phyloP scores from a whole-genome alignment of 2,888 invertebrate species.

The Epistrophe grossulariae region DNA sequence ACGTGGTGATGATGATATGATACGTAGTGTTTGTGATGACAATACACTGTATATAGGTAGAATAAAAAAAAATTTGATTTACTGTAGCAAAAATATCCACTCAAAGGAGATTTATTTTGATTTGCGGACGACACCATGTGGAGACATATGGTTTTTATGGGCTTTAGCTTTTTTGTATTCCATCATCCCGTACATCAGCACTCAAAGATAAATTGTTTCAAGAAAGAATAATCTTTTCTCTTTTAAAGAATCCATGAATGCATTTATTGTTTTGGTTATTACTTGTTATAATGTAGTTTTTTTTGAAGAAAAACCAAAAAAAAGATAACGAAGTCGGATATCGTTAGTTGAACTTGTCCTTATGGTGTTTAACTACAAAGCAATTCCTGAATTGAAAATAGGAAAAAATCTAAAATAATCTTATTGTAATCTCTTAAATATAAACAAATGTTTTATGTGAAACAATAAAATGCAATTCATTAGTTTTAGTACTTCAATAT shows the following conservation, averaged over 20 bases:
- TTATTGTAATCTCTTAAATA: not conserved
- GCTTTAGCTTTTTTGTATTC: not conserved
- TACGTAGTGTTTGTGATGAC: conserved; percentile 15
- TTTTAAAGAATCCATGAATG: not conserved
- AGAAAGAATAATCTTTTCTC: not conserved
- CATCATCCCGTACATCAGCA: not conserved
- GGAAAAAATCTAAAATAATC: not conserved
- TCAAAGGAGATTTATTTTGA: conserved; percentile 39
- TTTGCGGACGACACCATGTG: conserved; percentile 28
- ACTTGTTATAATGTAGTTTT: not conserved
- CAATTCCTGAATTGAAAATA: not conserved
- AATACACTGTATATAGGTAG: not conserved
- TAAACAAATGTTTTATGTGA: not conserved
- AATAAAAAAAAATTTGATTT: conserved; percentile 23
- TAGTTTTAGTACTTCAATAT: conserved; percentile 22
- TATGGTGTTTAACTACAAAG: not conserved
- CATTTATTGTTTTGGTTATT: not conserved
- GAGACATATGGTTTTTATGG: conserved; percentile 22
- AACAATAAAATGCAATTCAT: conserved; percentile 14
- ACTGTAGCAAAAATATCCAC: conserved; percentile 19
- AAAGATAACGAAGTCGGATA: not conserved
- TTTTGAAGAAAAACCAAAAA: not conserved
- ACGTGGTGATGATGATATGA: conserved; percentile 17
- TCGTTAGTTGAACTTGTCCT: not conserved
- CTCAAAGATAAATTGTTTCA: conserved; percentile 6